phyloP scores from a whole-genome alignment of 2,797 vertebrate genomes.

The Channa striata region DNA sequence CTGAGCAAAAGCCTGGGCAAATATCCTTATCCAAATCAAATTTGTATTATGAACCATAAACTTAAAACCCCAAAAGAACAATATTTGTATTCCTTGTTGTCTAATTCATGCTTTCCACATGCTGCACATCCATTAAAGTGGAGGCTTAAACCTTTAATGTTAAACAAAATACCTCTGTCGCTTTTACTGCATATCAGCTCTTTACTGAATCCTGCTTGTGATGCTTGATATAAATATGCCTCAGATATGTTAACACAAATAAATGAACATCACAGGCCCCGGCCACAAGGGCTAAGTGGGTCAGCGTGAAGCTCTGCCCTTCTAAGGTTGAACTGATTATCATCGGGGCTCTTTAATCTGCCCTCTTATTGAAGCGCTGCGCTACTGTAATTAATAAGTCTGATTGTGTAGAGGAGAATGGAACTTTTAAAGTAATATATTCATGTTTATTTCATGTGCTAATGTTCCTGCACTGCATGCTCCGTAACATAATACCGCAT shows the following conservation, averaged over 20 bases:
- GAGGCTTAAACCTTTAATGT: slow-evolving; percentile 33
- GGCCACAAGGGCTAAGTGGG: slow-evolving; percentile 51
- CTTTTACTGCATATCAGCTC: slow-evolving; percentile 11
- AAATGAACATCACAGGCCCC: slow-evolving; percentile 65
- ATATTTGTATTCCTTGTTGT: slow-evolving; percentile 3
- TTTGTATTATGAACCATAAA: slow-evolving; percentile 6
- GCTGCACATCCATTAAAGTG: slow-evolving; percentile 4
- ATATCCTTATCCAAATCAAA: background rate
- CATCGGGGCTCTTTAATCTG: slow-evolving; percentile 59
- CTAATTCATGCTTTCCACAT: background rate
- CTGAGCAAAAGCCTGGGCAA: background rate
- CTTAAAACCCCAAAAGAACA: background rate
- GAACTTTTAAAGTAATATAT: slow-evolving; percentile 35
- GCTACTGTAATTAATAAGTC: slow-evolving; percentile 48
- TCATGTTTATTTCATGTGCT: slow-evolving; percentile 42
- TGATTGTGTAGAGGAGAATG: slow-evolving; percentile 28
- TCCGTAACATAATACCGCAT: background rate
- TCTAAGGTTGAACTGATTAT: slow-evolving; percentile 65
- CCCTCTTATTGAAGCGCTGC: slow-evolving; percentile 35
- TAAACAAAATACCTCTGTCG: slow-evolving; percentile 13
- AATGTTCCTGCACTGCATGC: slow-evolving; percentile 5
- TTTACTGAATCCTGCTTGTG: slow-evolving; percentile 33
- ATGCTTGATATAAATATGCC: slow-evolving; percentile 52
- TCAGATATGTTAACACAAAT: slow-evolving; percentile 65
- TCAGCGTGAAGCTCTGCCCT: slow-evolving; percentile 47